Evolutionary conservation across 1,140 invertebrate species (phyloP).

Genomic region (Leguminivora glycinivorella): DNA sequence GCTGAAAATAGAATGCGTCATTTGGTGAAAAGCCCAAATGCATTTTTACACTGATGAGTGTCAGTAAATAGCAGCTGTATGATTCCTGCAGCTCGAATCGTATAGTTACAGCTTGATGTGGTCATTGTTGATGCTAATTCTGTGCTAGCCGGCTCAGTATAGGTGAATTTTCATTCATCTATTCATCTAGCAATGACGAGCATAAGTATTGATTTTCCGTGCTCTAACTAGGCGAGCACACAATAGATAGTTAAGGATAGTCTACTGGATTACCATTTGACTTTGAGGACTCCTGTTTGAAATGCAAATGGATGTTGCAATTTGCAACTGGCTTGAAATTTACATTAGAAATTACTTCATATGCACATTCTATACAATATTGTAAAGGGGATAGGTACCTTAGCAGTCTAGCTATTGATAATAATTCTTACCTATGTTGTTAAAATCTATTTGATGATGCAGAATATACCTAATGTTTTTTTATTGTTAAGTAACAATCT

Average conservation of each 20-base stretch:
- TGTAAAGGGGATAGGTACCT: no score
- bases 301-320: neutral
- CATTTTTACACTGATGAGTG: neutral
- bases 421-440: no score
- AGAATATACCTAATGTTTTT: no score
- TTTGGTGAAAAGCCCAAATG: constrained; percentile 29
- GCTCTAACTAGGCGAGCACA: constrained; percentile 49
- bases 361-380: no score
- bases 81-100: constrained; percentile 2
- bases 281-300: neutral
- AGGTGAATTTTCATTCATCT: constrained; percentile 37
- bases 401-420: no score
- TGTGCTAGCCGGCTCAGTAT: neutral
- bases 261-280: constrained; percentile 12
- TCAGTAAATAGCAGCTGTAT: neutral
- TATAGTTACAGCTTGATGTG: constrained; percentile 3
- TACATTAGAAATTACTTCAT: neutral
- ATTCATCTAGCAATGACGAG: constrained; percentile 49
- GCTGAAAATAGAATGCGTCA: constrained; percentile 55
- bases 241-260: constrained; percentile 44
- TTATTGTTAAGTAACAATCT: no score
- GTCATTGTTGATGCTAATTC: neutral
- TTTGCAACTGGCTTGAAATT: neutral
- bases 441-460: no score
- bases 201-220: constrained; percentile 73